Evolutionary conservation across 2,113 vertebrate species (phyloP).

Genomic region (Bungarus multicinctus): DNA sequence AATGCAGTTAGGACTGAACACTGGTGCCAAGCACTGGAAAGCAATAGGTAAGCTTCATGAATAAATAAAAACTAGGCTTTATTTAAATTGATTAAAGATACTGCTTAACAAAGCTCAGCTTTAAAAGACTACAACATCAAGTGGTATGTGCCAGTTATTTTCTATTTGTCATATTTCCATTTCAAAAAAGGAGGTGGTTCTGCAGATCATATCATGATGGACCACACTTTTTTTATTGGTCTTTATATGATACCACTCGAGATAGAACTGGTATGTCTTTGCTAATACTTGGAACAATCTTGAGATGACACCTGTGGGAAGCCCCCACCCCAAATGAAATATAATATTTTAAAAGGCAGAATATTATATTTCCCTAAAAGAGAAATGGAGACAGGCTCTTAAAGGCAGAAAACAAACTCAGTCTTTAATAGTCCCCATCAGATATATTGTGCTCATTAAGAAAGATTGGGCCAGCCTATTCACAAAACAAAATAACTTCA

Average conservation of each 20-base stretch:
- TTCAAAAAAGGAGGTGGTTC: neutral
- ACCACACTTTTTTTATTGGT: neutral
- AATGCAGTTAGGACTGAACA: neutral
- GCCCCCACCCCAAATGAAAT: no score
- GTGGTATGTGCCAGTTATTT: neutral
- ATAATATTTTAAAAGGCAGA: no score
- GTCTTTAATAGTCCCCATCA: no score
- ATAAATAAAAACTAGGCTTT: conserved; percentile 3
- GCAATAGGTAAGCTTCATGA: neutral
- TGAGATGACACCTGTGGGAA: no score
- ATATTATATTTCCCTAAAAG: no score
- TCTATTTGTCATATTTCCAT: neutral
- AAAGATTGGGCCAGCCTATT: no score
- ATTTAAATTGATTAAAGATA: neutral
- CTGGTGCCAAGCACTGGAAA: neutral
- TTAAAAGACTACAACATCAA: neutral
- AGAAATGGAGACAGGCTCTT: no score
- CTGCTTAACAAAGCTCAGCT: neutral
- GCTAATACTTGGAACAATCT: no score
- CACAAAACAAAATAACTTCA: no score
- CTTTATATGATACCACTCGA: neutral
- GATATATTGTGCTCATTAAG: no score
- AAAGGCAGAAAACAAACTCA: no score
- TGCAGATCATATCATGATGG: neutral
- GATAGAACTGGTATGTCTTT: neutral